Evolutionary conservation across 2,888 invertebrate species (phyloP), one percentile per base, ranked within the genome.

Genomic region (Lithophane socia): DNA sequence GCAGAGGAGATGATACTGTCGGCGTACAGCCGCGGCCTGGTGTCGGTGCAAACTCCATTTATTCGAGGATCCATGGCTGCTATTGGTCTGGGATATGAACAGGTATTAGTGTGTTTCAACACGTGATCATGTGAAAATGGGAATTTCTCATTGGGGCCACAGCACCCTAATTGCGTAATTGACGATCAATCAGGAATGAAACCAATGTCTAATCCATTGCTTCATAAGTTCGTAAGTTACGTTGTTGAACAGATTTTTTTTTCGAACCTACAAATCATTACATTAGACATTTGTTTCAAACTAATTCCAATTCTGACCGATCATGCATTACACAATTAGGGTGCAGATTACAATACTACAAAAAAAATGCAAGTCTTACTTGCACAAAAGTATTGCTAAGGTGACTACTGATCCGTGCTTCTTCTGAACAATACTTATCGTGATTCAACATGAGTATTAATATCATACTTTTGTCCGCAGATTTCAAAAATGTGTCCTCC

Each of bases 1-100:
- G 97, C 98, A 0, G 98, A 99, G 90, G 98, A 99, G 94, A 98
- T 98, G 96, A 98, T 99, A 67, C 93, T 98, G 29, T 97, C 98
- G 8, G 98, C 99, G 0, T 99, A 99, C 93, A 98, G 98, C 90
- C 97, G 99, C 82, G 99, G 98, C 1, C 95, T 97, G 74, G 98
- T 98, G 2, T 98, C 98, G n/a, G 86, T 97, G 24, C 97, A 98
- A 83, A 97, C 97, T 2, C 96, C 97, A 24, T 97, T 98, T 79
- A 97, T 98, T 56, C 94, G 92, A 4, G 99, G 98, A 24, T 98
- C 98, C 16, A 99, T 99, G 99, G 99, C 99, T 29, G 99, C 99
- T 4, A 97, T 99, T 16, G 99, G 98, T 1, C 86, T 98, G 44
- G 97, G 97, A 2, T 97, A 96, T 82, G 91, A 96, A 73, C 92